Evolutionary conservation across 2,113 vertebrate genomes (phyloP).

Genomic region (Chlorodrepanis virens): DNA sequence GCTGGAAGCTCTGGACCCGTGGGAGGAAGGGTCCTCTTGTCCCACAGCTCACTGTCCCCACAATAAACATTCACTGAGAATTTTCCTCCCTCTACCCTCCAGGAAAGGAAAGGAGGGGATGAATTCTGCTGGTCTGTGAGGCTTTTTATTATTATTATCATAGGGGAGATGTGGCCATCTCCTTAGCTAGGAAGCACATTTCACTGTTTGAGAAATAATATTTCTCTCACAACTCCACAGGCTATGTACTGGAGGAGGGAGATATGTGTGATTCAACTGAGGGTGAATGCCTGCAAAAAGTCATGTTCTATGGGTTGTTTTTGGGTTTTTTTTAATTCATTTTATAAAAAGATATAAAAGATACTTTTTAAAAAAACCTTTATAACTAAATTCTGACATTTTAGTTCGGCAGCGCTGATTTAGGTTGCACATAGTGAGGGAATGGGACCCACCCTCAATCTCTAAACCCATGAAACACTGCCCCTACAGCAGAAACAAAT

Average conservation of each 20-base stretch:
- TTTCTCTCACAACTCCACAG: not conserved
- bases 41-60: not conserved
- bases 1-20: not conserved
- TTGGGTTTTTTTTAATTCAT: too few species aligned
- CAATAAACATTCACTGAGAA: not conserved
- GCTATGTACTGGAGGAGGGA: not conserved
- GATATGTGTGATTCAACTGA: accelerated
- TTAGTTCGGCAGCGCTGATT: not conserved
- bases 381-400: not conserved
- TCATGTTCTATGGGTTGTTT: not conserved
- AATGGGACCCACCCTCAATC: not conserved
- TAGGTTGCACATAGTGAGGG: accelerated
- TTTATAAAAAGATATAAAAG: too few species aligned
- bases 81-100: not conserved
- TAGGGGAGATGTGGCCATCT: not conserved
- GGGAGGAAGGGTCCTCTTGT: not conserved
- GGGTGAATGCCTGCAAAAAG: not conserved
- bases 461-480: not conserved
- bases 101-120: not conserved
- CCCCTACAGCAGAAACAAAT: not conserved
- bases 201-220: not conserved
- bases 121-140: not conserved
- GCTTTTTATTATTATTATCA: not conserved
- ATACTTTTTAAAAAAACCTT: not conserved
- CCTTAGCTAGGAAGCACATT: not conserved